Evolutionary conservation across 1,140 invertebrate species (phyloP), one percentile per base, ranked within the genome.

Genomic region (Calliphora vicina): DNA sequence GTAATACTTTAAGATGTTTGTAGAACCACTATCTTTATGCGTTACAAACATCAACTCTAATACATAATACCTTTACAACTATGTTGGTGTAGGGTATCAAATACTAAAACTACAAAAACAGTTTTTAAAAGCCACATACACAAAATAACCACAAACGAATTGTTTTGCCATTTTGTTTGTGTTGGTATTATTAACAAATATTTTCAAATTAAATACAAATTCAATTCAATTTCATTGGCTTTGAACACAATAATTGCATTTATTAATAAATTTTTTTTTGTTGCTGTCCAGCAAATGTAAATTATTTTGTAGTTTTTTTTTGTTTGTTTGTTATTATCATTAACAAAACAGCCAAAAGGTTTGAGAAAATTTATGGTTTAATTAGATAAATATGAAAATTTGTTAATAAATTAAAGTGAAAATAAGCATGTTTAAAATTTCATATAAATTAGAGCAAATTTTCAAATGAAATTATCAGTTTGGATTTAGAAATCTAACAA

Each of bases 201-300:
- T 67, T 67, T 67, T 67, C 61, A 5, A 67, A 67, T 67, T 67
- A 67, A 67, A 67, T 67, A 67, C 20, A 67, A 25, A 67, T 57
- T 67, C n/a, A 67, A 67, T 25, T 67, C 13, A 57, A 67, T 67
- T 67, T 67, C 61, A 67, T 67, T 67, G 61, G 20, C 61, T 67
- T 67, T 67, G 61, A 67, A 67, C 61, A 67, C 61, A 67, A 67
- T 67, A 67, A 67, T 67, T 67, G 61, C 61, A 67, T 67, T 23
- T 25, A 67, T 67, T 67, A 57, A 57, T 57, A 67, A 67, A 1
- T 25, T 23, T 67, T 67, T 67, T 67, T 67, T 67, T 23, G n/a
- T n/a, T n/a, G n/a, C n/a, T 35, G 2, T 35, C 35, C 10, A 5
- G 10, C 5, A 35, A 25, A 23, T 57, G 50, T 6, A n/a, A 67